Evolutionary conservation across 2,113 vertebrate genomes (phyloP), one percentile per base, ranked within the genome.

Genomic region (Oreochromis tanganicae): DNA sequence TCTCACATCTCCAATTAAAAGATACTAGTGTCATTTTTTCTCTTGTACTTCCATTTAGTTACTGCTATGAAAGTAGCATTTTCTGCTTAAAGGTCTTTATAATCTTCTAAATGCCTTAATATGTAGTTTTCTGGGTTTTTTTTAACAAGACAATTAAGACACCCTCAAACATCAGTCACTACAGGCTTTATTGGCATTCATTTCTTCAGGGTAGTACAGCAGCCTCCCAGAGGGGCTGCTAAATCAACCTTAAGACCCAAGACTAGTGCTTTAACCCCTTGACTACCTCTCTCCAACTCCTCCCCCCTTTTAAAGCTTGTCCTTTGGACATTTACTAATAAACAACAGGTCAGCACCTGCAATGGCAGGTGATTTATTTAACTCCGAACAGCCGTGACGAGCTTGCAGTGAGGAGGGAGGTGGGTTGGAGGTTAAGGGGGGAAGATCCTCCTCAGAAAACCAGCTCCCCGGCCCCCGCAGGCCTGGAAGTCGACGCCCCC

Each of bases 321-420:
- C 92, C 92, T 93, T 92, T 89, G 93, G 88, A 95, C 92, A 90
- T 92, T 94, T 87, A 91, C 94, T 93, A 96, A 95, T 96, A 96
- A 96, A 96, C 95, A 96, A 89, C 90, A 95, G 94, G 95, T 96
- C 95, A 96, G 93, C 96, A 96, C 95, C 95, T 96, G 93, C 84
- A 85, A 89, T 93, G 92, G 94, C 94, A 95, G 95, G 95, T 96
- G 94, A 96, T 96, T 96, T 94, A 95, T 96, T 88, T 95, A 92
- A 92, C 90, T 90, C 83, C 79, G 82, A 94, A 91, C 89, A 91
- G 92, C 88, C 83, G 50, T 82, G 90, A 94, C 82, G 83, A 92
- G 87, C 87, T 38, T 78, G 41, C 82, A 61, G 80, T 63, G 84
- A 78, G 87, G 87, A 85, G 86, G 80, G 85, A 17, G 34, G 84